phyloP scores from a whole-genome alignment of 2,888 invertebrate species.

The Criorhina ranunculi region DNA sequence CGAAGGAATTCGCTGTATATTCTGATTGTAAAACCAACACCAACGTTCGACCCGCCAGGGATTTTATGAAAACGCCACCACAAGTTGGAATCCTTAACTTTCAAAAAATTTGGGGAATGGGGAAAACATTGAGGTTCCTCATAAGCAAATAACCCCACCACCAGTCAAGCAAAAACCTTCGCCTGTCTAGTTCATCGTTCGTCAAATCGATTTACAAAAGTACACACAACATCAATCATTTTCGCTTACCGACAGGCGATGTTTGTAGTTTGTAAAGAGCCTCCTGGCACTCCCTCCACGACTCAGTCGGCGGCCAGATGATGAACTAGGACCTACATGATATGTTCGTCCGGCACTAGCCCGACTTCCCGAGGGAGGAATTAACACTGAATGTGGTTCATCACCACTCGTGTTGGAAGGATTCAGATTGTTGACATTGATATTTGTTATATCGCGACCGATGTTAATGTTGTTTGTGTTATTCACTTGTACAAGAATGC shows the following conservation, averaged over 20 bases:
- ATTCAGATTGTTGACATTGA: constrained; percentile 86
- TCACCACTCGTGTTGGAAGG: constrained; percentile 75
- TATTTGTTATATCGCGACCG: constrained; percentile 87
- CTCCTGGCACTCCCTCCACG: constrained; percentile 80
- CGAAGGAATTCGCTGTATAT: not conserved
- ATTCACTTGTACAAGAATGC: constrained; percentile 90
- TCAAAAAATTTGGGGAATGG: too few relatives aligned
- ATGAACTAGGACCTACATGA: constrained; percentile 46
- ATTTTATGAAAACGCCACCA: not conserved
- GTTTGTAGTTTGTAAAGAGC: constrained; percentile 86
- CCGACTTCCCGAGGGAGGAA: constrained; percentile 84
- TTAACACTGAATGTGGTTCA: constrained; percentile 86
- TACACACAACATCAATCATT: constrained; percentile 2
- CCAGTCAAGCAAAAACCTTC: constrained; percentile 17
- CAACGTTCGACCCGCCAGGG: not conserved
- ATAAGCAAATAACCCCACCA: constrained; percentile 5
- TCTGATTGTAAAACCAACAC: constrained; percentile 1
- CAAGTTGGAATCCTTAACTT: not conserved
- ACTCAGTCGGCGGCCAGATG: constrained; percentile 56
- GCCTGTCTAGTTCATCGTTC: constrained; percentile 34
- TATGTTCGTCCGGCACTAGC: constrained; percentile 21
- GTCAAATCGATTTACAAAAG: constrained; percentile 37
- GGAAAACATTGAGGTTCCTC: not conserved
- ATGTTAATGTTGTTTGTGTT: constrained; percentile 91
- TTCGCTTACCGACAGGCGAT: constrained; percentile 87